Base-by-base conservation (phyloP, 2,113 vertebrate species). In the Prochilodus magdalenae region DNA sequence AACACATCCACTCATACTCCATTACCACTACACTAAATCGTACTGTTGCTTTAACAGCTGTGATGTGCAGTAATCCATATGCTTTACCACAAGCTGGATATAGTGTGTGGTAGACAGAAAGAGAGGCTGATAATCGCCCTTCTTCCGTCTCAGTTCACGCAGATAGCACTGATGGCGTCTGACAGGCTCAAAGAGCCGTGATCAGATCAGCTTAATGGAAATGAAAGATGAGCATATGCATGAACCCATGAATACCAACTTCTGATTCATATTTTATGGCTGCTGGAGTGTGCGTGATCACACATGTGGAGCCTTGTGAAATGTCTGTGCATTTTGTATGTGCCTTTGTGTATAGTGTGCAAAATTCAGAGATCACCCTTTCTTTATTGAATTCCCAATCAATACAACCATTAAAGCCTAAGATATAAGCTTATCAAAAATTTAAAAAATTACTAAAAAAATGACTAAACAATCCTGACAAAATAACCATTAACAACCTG, bases 21-120 rank as follows among this genome's bases (percentile, higher is more conserved):
- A 90, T 91, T 91, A 91, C 89, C 91, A 88, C 81, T 65, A 85
- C 73, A 79, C 91, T 90, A 87, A 88, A 89, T 86, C 77, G 82
- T 85, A 89, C 86, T 70, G 90, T 89, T 89, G 85, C 82, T 86
- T 88, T 88, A 93, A 93, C 92, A 93, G 92, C 93, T 92, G 93
- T 92, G 92, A 91, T 89, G 92, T 87, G 87, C 88, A 81, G 87
- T 94, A 94, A 93, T 93, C 92, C 91, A 93, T 89, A 92, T 72
- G 89, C 87, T 93, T 93, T 44, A 44, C 40, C 40, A 44, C 40
- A 44, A 44, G 40, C 8, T 44, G 40, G 40, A 44, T 44, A 10
- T 44, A 8, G 18, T 55, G 67, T 55, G 29, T 57, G 47, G 14
- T 22, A 20, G 13, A 13, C 66, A 66, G 74, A 73, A 66, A 66